Conservation (phyloP, 2,797 vertebrate species). For the Platalea minor region DNA sequence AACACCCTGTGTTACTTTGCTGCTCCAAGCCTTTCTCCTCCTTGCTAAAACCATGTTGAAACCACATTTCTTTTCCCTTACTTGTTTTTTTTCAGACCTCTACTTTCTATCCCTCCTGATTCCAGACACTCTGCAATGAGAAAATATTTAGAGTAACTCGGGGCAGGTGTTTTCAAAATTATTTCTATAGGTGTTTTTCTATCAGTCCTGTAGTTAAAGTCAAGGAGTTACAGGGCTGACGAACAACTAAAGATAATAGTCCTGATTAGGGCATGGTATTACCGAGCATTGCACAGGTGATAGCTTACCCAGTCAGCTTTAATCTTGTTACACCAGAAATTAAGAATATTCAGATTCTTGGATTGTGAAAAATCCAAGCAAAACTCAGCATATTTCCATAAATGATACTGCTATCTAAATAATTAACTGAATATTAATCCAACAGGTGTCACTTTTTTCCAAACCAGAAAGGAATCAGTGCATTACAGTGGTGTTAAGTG, state of each 20-base stretch:
- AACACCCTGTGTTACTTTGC: background rate
- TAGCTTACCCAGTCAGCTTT: background rate
- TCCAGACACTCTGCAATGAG: background rate
- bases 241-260: background rate
- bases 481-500: background rate
- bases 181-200: background rate
- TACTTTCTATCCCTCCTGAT: background rate
- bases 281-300: background rate
- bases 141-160: background rate
- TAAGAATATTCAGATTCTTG: background rate
- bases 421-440: background rate
- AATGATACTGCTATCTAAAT: background rate
- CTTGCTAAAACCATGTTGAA: background rate
- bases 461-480: background rate
- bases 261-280: background rate
- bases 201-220: background rate
- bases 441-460: background rate
- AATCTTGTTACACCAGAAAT: background rate
- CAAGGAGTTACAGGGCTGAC: background rate
- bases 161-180: background rate
- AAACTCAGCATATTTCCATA: background rate
- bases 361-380: background rate
- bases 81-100: background rate
- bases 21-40: background rate
- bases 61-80: background rate